These are phyloP conservation scores for Propithecus coquereli DNA, from an alignment of 2,113 vertebrate genomes.

Conservation along the genomic window DNA sequence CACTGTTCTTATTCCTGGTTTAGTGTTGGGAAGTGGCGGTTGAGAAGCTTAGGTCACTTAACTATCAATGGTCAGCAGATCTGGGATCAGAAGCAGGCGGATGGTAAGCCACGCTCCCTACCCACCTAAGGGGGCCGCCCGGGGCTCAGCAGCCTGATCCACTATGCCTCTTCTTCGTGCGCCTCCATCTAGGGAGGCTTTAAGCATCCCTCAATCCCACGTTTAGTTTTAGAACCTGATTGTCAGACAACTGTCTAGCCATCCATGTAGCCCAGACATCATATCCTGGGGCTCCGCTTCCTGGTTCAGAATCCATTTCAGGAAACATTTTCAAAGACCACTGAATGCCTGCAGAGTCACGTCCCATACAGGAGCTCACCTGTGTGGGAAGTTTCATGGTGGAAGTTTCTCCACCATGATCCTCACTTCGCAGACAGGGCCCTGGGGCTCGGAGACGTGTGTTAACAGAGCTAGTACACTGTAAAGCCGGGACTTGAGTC, in stretches of 20 bases:
- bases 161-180: fast-evolving
- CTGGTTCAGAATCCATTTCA: background rate
- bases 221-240: background rate
- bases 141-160: background rate
- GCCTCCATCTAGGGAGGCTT: background rate
- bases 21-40: background rate
- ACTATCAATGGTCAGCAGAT: background rate
- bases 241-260: background rate
- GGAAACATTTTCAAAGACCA: background rate
- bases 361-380: background rate
- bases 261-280: background rate
- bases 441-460: background rate
- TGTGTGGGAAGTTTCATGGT: no score
- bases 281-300: background rate
- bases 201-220: background rate
- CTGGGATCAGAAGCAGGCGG: background rate
- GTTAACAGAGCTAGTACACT: background rate
- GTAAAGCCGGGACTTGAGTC: background rate
- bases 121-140: fast-evolving
- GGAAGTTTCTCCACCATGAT: fast-evolving
- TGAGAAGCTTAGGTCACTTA: background rate
- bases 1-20: background rate
- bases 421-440: background rate
- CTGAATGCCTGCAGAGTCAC: background rate
- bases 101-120: background rate